Base-by-base conservation (phyloP, 1,140 invertebrate genomes). In the Tetramorium alpestre region DNA sequence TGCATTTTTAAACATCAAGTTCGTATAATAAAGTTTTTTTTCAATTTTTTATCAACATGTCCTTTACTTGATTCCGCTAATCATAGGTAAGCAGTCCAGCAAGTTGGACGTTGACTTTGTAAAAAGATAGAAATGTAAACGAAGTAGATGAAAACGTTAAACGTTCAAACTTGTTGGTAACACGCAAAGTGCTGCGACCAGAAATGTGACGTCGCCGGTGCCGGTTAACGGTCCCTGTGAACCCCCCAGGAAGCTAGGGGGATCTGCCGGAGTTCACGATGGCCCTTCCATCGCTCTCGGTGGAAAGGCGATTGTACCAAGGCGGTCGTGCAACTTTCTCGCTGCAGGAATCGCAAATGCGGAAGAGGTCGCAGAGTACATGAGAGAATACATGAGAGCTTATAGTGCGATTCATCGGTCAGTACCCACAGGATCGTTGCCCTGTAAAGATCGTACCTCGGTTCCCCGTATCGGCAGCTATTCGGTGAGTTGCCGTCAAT, bases 241-340 rank as follows among this genome's bases (percentile, higher is more conserved):
- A 33, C 16, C 13, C 62, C 70, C 8, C 47, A 56, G 77, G 33
- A 54, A 80, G 8, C 13, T 5, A 13, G 33, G 33, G 33, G 33
- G 62, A 51, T 28, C 33, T 13, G 41, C 41, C 51, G 51, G 47
- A 54, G 10, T 44, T 62, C 22, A 82, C 47, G 41, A 75, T 38
- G 54, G 72, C 69, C 80, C 54, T 81, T 81, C 78, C 78, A 58
- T 85, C 56, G 87, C n/a, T 13, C 47, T 41, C 28, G 11, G 51
- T 28, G 58, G 82, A 65, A 77, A 72, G 78, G 86, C 54, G 69
- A 89, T 91, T 89, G 86, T 90, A 49, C 54, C 60, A 51, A 28
- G 76, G 64, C 81, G 64, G 85, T 64, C 65, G 51, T 85, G 60
- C 87, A 92, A 92, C 91, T 92, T 92, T 92, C 91, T 89, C 91